Conservation (phyloP, 2,797 vertebrate genomes). For the Acridotheres tristis region DNA sequence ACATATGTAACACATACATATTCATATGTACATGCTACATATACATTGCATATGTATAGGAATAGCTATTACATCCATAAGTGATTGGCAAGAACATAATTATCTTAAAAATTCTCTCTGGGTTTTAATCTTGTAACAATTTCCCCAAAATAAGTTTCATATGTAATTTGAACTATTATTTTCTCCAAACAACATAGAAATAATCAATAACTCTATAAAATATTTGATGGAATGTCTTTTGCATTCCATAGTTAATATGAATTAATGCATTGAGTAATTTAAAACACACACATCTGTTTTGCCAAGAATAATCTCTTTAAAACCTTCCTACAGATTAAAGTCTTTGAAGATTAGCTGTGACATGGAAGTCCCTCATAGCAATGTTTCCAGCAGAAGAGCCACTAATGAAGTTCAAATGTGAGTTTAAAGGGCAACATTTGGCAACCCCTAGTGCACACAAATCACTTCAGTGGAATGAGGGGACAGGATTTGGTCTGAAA, state of each 20-base stretch:
- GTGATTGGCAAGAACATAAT: background rate
- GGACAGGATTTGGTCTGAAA: conserved; percentile 4
- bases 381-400: background rate
- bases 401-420: conserved; percentile 2
- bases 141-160: background rate
- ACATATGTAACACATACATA: too few relatives aligned
- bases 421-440: conserved; percentile 15
- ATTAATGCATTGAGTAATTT: conserved; percentile 1
- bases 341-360: conserved; percentile 46
- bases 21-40: too few relatives aligned
- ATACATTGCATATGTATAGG: background rate
- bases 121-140: background rate
- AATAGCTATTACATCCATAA: background rate
- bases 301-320: conserved; percentile 26
- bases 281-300: conserved; percentile 23
- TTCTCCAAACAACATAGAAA: background rate
- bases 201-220: background rate
- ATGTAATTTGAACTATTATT: background rate
- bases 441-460: background rate
- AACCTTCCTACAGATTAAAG: conserved; percentile 3
- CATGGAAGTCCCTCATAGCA: background rate
- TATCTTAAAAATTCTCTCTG: background rate
- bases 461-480: background rate
- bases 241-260: background rate
- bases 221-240: background rate